These are phyloP conservation scores for Coelopa pilipes DNA, from an alignment of 2,888 invertebrate genomes.

Conservation along the genomic window DNA sequence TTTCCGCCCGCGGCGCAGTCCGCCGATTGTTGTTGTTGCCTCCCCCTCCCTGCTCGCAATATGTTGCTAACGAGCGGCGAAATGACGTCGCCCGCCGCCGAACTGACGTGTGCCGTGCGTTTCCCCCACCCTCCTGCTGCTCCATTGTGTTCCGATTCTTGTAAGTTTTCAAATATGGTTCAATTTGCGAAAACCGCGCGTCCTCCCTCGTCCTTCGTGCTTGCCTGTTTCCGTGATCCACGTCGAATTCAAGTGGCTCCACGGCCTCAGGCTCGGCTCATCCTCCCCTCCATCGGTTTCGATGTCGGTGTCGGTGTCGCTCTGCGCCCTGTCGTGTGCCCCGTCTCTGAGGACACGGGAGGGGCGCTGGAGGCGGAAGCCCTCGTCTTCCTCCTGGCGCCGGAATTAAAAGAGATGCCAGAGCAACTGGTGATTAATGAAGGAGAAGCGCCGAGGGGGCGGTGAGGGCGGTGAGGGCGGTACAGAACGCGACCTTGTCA, in stretches of 20 bases:
- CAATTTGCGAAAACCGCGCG: constrained; percentile 54
- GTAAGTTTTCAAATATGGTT: constrained; percentile 64
- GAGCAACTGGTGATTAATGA: no score
- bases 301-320: background rate
- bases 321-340: no score
- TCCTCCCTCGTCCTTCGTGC: no score
- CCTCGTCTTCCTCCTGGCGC: no score
- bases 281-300: background rate
- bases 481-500: no score
- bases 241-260: no score
- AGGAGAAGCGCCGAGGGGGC: no score
- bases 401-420: no score
- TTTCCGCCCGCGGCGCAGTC: constrained; percentile 33
- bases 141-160: constrained; percentile 37
- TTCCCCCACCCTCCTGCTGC: background rate
- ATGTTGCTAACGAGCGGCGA: constrained; percentile 61
- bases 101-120: constrained; percentile 35
- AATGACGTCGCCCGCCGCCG: constrained; percentile 29
- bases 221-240: no score
- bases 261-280: constrained; percentile 35
- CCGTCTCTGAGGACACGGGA: no score
- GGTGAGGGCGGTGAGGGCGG: no score
- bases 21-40: constrained; percentile 58
- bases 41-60: constrained; percentile 52
- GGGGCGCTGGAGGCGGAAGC: no score